phyloP scores from a whole-genome alignment of 2,888 invertebrate genomes.

The Dryobotodes eremita region DNA sequence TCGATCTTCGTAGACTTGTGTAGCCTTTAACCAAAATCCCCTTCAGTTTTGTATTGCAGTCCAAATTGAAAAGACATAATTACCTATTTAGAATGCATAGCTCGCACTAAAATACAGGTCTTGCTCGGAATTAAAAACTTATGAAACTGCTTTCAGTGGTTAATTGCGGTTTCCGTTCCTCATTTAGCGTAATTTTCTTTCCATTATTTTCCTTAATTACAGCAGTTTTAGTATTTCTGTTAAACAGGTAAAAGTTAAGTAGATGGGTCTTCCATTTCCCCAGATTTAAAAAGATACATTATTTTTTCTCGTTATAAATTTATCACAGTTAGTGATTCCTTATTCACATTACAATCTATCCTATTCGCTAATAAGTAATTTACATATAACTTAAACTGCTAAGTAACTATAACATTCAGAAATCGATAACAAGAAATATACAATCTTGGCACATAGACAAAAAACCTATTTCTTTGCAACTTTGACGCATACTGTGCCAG shows the following conservation, averaged over 20 bases:
- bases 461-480: slow-evolving; percentile 19
- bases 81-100: slow-evolving; percentile 7
- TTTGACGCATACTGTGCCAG: slow-evolving; percentile 23
- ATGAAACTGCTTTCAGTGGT: slow-evolving; percentile 12
- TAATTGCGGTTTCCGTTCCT: slow-evolving; percentile 18
- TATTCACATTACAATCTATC: no score
- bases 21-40: background rate
- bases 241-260: background rate
- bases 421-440: background rate
- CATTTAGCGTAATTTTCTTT: slow-evolving; percentile 19
- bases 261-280: background rate
- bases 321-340: no score
- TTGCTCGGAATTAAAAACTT: slow-evolving; percentile 34
- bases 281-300: background rate
- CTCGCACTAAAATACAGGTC: slow-evolving; percentile 14
- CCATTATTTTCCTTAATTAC: background rate
- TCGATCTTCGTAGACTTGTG: background rate
- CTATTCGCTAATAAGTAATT: no score
- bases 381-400: no score
- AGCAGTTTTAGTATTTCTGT: slow-evolving; percentile 15
- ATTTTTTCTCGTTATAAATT: no score
- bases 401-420: no score
- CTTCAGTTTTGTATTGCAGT: background rate
- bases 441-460: slow-evolving; percentile 15
- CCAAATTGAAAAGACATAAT: background rate